Evolutionary conservation across 2,888 invertebrate genomes (phyloP).

Genomic region (Diplolepis rosae): DNA sequence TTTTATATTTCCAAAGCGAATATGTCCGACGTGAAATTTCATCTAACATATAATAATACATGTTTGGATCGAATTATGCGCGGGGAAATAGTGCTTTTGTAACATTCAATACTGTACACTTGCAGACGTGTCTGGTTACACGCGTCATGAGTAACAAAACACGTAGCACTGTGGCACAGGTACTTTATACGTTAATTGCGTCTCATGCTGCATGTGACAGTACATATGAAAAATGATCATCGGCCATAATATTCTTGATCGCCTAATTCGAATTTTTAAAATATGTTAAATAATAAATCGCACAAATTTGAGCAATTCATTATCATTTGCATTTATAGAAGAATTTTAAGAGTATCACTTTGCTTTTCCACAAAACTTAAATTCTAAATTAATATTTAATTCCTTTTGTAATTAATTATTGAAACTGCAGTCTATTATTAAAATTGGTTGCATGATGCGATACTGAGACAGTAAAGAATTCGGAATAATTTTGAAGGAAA

Average conservation of each 20-base stretch:
- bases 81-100: conserved; percentile 5
- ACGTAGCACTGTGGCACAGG: conserved; percentile 17
- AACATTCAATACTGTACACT: conserved; percentile 21
- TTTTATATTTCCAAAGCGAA: neutral
- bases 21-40: neutral
- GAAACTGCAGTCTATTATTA: neutral
- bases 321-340: neutral
- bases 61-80: conserved; percentile 9
- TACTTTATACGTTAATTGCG: conserved; percentile 22
- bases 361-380: no score
- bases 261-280: neutral
- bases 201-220: conserved; percentile 14
- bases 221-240: conserved; percentile 24
- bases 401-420: conserved; percentile 4
- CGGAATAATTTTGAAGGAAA: conserved; percentile 11
- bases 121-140: conserved; percentile 9
- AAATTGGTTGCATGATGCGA: neutral
- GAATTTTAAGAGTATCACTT: no score
- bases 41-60: neutral
- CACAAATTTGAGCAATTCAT: neutral
- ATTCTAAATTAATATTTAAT: neutral
- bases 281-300: neutral
- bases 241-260: conserved; percentile 13
- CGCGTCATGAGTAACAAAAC: conserved; percentile 18
- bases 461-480: conserved; percentile 6